These are phyloP conservation scores for Astur gentilis DNA, from an alignment of 2,113 vertebrate species.

Conservation along the genomic window DNA sequence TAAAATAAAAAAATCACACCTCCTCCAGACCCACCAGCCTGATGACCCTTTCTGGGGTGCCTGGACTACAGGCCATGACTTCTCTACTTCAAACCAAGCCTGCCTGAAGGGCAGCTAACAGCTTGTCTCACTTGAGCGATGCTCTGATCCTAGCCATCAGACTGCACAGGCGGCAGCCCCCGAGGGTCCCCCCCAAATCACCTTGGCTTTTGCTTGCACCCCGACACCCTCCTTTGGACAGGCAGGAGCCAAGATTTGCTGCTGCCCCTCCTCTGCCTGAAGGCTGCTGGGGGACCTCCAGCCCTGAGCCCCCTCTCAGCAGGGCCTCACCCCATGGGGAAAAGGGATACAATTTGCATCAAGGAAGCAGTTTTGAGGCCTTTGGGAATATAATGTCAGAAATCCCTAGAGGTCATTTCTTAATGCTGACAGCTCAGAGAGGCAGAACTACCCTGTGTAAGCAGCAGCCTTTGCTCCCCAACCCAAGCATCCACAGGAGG, in stretches of 20 bases:
- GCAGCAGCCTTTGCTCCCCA: neutral
- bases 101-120: neutral
- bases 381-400: neutral
- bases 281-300: neutral
- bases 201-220: neutral
- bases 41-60: neutral
- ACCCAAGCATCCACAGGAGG: neutral
- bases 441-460: neutral
- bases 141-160: neutral
- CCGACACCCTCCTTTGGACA: neutral
- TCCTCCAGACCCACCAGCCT: neutral
- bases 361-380: neutral
- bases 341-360: neutral
- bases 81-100: neutral
- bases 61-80: neutral
- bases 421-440: neutral
- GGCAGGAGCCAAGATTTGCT: neutral
- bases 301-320: neutral
- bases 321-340: neutral
- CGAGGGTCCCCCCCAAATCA: neutral
- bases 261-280: neutral
- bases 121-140: neutral
- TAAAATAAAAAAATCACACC: neutral
- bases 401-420: neutral
- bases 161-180: neutral